These are phyloP conservation scores for Macquaria ambigua DNA, from an alignment of 2,113 vertebrate genomes.

Conservation along the genomic window DNA sequence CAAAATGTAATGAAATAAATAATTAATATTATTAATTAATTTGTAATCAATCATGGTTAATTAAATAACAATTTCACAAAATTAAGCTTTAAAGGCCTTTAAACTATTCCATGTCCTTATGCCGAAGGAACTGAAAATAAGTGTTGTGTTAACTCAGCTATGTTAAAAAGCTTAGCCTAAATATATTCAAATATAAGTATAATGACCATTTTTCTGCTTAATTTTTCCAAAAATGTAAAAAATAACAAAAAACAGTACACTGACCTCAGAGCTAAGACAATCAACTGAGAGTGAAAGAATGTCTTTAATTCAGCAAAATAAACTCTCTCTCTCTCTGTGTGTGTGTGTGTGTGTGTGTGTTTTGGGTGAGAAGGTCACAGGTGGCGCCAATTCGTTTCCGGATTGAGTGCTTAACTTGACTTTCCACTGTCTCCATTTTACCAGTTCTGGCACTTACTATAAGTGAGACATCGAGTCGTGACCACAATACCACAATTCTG, in stretches of 20 bases:
- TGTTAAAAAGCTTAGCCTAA: background rate
- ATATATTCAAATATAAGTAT: background rate
- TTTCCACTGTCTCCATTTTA: constrained; percentile 55
- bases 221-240: background rate
- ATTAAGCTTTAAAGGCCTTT: background rate
- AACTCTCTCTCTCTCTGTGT: background rate
- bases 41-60: background rate
- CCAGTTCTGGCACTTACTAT: constrained; percentile 44
- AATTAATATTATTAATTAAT: background rate
- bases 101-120: background rate
- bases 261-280: background rate
- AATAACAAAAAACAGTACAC: background rate
- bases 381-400: constrained; percentile 56
- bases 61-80: background rate
- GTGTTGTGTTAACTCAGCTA: background rate
- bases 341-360: constrained; percentile 15
- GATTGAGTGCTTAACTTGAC: constrained; percentile 52
- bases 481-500: constrained; percentile 78
- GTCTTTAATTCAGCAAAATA: constrained; percentile 23
- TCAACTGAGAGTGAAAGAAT: constrained; percentile 3
- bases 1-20: background rate
- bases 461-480: constrained; percentile 61
- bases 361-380: constrained; percentile 65
- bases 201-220: background rate
- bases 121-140: background rate